Evolutionary conservation across 1,140 invertebrate genomes (phyloP), one percentile per base, ranked within the genome.

Genomic region (Chironomus striatipennis): DNA sequence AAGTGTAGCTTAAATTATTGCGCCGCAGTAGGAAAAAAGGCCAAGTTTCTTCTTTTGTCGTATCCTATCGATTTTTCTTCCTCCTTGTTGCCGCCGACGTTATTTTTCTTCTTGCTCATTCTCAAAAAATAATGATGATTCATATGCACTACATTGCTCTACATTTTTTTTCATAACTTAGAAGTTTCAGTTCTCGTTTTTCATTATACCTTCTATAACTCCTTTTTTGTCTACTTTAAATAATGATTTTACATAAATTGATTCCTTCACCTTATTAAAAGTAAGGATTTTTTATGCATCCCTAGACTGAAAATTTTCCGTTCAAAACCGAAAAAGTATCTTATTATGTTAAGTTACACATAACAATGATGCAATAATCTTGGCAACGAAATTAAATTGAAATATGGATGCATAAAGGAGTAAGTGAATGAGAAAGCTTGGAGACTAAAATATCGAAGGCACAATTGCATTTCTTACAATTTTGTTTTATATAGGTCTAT

Each of bases 41-140:
- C 47, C 47, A 57, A n/a, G 47, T n/a, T 57, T 47, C 43, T 47
- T 15, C n/a, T n/a, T 57, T 10, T 57, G 47, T 57, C 47, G 47
- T 57, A 57, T 57, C 47, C 47, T 57, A 57, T 57, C 47, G 47
- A 57, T 57, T 57, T 57, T 57, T 57, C 47, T 57, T 57, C 47
- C 47, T 57, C 47, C 47, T 57, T 57, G n/a, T 57, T 57, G 47
- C 47, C 12, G 47, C 47, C 47, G 47, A 57, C 47, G 12, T 47
- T 47, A 15, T 57, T 57, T 57, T 57, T 57, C 47, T 57, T 57
- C 47, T 47, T 47, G 43, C 24, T 34, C 24, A 47, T 47, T 15
- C 47, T 57, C 12, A 5, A 34, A 34, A 34, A 34, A 34, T 57
- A 57, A 57, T 57, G 12, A 57, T 57, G 47, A 57, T 57, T 57